Base-by-base conservation (phyloP, 2,888 invertebrate genomes). In the Andrena bucephala region DNA sequence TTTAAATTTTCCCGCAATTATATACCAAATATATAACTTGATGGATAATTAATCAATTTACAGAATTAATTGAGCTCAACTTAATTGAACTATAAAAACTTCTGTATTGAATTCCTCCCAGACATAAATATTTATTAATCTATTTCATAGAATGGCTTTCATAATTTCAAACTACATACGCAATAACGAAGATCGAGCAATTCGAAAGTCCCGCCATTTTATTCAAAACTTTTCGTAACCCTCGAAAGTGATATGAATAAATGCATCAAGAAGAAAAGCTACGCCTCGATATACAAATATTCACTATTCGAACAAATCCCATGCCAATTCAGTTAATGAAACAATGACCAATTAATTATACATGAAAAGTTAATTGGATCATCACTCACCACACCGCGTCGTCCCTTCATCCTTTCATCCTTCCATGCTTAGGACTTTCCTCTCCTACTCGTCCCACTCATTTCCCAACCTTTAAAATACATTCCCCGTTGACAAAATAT, bases 301-400 rank as follows among this genome's bases (percentile, higher is more conserved):
- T 27, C 27, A 27, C 0, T 27, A 27, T 57, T 13, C 5, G 16
- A 57, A 42, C 13, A 65, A 13, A 63, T 42, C 6, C 6, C 16
- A 13, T 16, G 13, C 1, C 36, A 36, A 20, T 13, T 63, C 42
- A 13, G 13, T 42, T 42, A 63, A 2, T 24, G 0, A 13, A 2
- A 13, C 10, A 42, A n/a, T 29, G 2, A 20, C 20, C 0, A 54
- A 65, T 1, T n/a, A 13, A 24, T 8, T 20, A 10, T 36, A 65
- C 13, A 16, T 2, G 5, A n/a, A 29, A 42, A 42, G 13, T 42
- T 5, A 10, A 20, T 5, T 42, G 3, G 48, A 67, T 48, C 20
- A 31, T 59, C 10, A 74, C 74, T 74, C 59, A 74, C 59, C 59
- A 6, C 10, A 24, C 59, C 8, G 59, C 24, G 24, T 42, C 0